Evolutionary conservation across 2,113 vertebrate genomes (phyloP).

Genomic region (Toxotes jaculatrix): DNA sequence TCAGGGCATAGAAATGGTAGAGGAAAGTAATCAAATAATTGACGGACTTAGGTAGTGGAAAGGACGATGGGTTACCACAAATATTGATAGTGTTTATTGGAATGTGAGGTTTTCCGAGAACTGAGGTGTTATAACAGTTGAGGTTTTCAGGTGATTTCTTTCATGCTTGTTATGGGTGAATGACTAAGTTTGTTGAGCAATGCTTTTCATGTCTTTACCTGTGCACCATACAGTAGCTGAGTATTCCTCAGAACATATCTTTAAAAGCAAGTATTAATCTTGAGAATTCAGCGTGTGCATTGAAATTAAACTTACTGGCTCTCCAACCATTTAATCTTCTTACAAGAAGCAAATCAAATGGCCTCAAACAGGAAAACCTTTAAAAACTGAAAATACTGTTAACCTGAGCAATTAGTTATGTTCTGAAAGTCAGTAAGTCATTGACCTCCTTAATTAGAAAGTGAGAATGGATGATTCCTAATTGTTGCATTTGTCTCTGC

Average conservation of each 20-base stretch:
- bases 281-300: background rate
- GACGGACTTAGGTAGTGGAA: slow-evolving; percentile 14
- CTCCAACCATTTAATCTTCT: background rate
- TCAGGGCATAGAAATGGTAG: slow-evolving; percentile 41
- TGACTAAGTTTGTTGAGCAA: slow-evolving; percentile 21
- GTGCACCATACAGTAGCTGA: background rate
- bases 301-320: background rate
- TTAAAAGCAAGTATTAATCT: background rate
- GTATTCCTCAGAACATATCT: background rate
- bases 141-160: slow-evolving; percentile 22
- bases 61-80: slow-evolving; percentile 37
- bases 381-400: slow-evolving; percentile 16
- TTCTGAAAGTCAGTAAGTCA: slow-evolving; percentile 51
- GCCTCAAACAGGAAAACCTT: slow-evolving; percentile 8
- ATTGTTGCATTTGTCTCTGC: slow-evolving; percentile 53
- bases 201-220: slow-evolving; percentile 5
- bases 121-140: background rate
- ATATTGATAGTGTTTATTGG: slow-evolving; percentile 23
- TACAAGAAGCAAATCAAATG: slow-evolving; percentile 10
- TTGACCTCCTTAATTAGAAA: slow-evolving; percentile 48
- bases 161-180: slow-evolving; percentile 9
- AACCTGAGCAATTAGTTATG: slow-evolving; percentile 35
- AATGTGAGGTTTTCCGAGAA: slow-evolving; percentile 28
- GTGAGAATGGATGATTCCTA: slow-evolving; percentile 53
- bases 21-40: slow-evolving; percentile 48